Base-by-base conservation (phyloP, 2,888 invertebrate species). In the Capitulum mitella region DNA sequence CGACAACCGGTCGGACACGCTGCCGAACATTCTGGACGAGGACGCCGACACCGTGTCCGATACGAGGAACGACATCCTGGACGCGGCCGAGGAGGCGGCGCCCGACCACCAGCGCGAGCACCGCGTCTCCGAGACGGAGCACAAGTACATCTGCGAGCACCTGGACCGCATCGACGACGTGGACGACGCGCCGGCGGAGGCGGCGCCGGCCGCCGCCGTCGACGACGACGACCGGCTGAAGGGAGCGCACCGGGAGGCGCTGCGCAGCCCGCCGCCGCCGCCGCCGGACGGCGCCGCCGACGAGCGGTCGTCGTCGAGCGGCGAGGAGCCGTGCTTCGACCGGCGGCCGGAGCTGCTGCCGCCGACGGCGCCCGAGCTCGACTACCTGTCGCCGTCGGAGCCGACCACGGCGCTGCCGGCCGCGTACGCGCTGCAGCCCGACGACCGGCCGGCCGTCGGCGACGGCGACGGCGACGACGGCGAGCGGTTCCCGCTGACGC, bases 231-330 rank as follows among this genome's bases (percentile, higher is more conserved):
- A 82, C n/a, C 82, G n/a, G n/a, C n/a, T 81, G 43, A 76, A 79
- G 46, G 76, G 70, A 10, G 70, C 26, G 19, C 70, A 70, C n/a
- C 40, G 16, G 70, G 34, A 29, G 10, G 70, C 40, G 22, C 70
- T 70, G 6, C 37, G 70, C 10, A 70, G 70, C 80, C 51, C 78
- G 79, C 64, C 80, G 79, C 54, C 79, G 79, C n/a, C n/a, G 58
- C 58, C 10, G 10, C 29, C n/a, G n/a, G n/a, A n/a, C n/a, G n/a
- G n/a, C n/a, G n/a, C n/a, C 58, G 8, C 29, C 6, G 79, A 82
- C 80, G 40, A 82, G 80, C 74, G n/a, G n/a, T n/a, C 81, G 80
- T 37, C 81, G 80, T 79, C 80, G 79, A 54, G 81, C 81, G 22
- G 75, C 77, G 51, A 81, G 80, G 79, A 79, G 79, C 48, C 81